Percentiles rank a stretch among this genome's conserved stretches.
Evolutionary conservation across 2,888 invertebrate genomes (phyloP).

Genomic region (Lepidocyrtoides sp.): DNA sequence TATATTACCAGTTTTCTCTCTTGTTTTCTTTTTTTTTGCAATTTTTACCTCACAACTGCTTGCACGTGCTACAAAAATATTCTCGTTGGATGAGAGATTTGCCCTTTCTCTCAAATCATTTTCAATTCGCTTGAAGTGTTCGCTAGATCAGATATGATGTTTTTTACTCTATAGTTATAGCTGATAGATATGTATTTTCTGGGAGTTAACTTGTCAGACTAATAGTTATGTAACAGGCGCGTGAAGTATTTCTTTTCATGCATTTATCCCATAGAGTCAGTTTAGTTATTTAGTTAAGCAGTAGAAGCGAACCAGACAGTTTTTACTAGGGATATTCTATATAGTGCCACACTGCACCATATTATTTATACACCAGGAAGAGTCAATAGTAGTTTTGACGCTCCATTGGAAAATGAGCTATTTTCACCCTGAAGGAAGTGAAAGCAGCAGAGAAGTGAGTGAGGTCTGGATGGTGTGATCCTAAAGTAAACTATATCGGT

Average conservation of each 20-base stretch:
- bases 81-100: neutral
- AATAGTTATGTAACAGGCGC: no score
- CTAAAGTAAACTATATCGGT: conserved; percentile 63
- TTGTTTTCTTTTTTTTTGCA: neutral
- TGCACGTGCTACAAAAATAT: neutral
- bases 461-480: conserved; percentile 15
- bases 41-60: neutral
- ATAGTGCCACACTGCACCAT: no score
- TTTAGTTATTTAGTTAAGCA: no score
- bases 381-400: neutral
- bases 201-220: no score
- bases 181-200: no score
- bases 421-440: neutral
- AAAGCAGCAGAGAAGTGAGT: neutral
- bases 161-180: no score
- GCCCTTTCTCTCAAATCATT: conserved; percentile 28
- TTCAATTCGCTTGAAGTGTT: conserved; percentile 48
- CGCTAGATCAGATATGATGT: conserved; percentile 60
- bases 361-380: no score
- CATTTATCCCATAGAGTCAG: no score
- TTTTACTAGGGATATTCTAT: no score
- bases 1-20: neutral
- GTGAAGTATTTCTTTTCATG: no score
- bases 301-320: no score
- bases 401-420: neutral